Evolutionary conservation across 2,113 vertebrate genomes (phyloP).

Genomic region (Clarias batrachus): DNA sequence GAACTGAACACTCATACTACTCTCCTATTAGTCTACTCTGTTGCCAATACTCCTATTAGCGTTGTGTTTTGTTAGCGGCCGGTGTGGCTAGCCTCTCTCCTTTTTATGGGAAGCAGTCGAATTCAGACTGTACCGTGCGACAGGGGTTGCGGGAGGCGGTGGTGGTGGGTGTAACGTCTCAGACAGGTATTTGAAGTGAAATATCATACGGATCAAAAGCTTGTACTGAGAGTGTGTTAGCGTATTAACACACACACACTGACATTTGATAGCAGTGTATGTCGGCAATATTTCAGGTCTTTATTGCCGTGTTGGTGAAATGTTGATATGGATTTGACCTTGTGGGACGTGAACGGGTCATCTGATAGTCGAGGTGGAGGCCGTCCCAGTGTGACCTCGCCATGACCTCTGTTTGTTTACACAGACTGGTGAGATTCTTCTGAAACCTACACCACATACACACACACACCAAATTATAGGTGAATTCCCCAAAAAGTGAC

Average conservation of each 20-base stretch:
- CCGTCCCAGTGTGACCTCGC: slow-evolving; percentile 74
- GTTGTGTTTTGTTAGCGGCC: background rate
- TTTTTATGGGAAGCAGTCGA: background rate
- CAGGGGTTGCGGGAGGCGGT: background rate
- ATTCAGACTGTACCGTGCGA: background rate
- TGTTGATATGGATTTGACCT: slow-evolving; percentile 57
- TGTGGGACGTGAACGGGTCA: slow-evolving; percentile 42
- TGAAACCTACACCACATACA: slow-evolving; percentile 56
- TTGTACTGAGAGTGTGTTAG: background rate
- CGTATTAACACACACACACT: background rate
- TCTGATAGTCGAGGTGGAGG: slow-evolving; percentile 41
- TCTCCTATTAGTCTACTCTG: background rate
- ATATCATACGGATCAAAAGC: background rate
- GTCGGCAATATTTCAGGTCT: slow-evolving; percentile 24
- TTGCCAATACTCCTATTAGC: background rate
- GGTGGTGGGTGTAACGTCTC: background rate
- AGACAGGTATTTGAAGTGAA: slow-evolving; percentile 8
- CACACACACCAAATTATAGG: background rate
- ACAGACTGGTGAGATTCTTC: slow-evolving; percentile 81
- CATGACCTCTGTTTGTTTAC: slow-evolving; percentile 87
- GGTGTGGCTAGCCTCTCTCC: background rate
- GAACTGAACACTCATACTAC: background rate
- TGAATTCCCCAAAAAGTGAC: background rate
- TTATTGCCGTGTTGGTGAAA: slow-evolving; percentile 40
- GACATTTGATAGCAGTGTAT: slow-evolving; percentile 11